Percentiles rank a stretch among this genome's conserved stretches.
Conservation (phyloP, 1,140 invertebrate genomes). For the Phymorhynchus buccinoides region DNA sequence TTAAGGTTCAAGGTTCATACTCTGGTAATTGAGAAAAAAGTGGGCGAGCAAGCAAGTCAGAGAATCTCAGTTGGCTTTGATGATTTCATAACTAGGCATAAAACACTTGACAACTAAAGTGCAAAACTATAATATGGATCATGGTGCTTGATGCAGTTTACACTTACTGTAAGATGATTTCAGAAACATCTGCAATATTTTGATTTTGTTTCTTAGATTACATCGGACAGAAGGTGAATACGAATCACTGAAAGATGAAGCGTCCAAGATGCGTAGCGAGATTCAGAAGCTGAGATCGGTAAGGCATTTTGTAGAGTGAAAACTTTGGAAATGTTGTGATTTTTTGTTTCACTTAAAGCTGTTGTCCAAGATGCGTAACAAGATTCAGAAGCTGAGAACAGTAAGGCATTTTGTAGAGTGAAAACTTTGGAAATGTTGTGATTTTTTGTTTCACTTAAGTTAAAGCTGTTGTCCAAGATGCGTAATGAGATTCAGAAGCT, state of each 20-base stretch:
- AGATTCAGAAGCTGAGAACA: background rate
- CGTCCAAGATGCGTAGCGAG: conserved; percentile 76
- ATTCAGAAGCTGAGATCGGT: conserved; percentile 76
- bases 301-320: conserved; percentile 30
- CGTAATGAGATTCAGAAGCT: background rate
- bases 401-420: no score
- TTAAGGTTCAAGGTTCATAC: no score
- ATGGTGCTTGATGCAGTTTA: background rate
- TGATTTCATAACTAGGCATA: no score
- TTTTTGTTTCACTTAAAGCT: background rate
- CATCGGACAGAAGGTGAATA: conserved; percentile 85
- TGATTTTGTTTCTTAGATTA: conserved; percentile 75
- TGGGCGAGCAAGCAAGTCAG: no score
- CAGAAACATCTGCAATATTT: background rate
- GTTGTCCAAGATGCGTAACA: background rate
- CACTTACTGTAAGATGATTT: conserved; percentile 78
- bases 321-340: background rate
- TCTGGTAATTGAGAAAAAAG: no score
- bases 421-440: no score
- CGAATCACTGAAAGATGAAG: conserved; percentile 84
- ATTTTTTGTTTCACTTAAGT: background rate
- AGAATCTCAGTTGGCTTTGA: no score
- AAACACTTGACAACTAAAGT: no score
- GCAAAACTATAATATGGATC: background rate
- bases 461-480: background rate